Base-by-base conservation (phyloP, 1,140 invertebrate genomes). In the Formica selysi region DNA sequence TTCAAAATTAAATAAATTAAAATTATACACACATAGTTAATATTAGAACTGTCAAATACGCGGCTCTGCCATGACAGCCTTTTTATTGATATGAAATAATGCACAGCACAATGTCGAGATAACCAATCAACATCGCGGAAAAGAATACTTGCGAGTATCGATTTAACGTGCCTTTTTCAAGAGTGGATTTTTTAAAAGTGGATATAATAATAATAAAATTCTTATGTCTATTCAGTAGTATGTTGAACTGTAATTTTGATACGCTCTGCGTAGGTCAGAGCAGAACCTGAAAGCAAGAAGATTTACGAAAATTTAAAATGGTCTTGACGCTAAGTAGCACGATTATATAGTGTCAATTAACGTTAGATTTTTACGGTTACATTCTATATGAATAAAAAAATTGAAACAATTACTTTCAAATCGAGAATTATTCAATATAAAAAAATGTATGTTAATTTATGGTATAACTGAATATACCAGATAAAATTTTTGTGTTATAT, bases 341-440 rank as follows among this genome's bases (percentile, higher is more conserved):
- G 41, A 48, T 78, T 38, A 48, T 48, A 16, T 36, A 6, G 19
- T 65, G 6, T 36, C 48, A 64, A 65, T 78, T 26, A 65, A 78
- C 19, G 38, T 78, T 41, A 48, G 5, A n/a, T 62, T 65, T 41
- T 71, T 71, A 29, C 19, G 19, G 3, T 19, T 67, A 22, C 4
- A 68, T 68, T 16, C 36, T 44, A 19, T 48, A 0, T 44, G 19
- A 64, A 26, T 11, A 64, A 44, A 76, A 11, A 74, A 62, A 78
- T 48, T 64, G 26, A 64, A 70, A 80, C 51, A 3, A 22, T 68
- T 80, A 79, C 54, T 54, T 64, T 13, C 26, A 41, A 70, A 70
- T 32, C n/a, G n/a, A 29, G 22, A 38, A 19, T 19, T 36, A 70
- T 44, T 57, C 54, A 29, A 36, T 68, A 51, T 51, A 16, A 38